These are phyloP conservation scores for Cantharis rustica DNA, from an alignment of 2,888 invertebrate genomes.

Conservation along the genomic window DNA sequence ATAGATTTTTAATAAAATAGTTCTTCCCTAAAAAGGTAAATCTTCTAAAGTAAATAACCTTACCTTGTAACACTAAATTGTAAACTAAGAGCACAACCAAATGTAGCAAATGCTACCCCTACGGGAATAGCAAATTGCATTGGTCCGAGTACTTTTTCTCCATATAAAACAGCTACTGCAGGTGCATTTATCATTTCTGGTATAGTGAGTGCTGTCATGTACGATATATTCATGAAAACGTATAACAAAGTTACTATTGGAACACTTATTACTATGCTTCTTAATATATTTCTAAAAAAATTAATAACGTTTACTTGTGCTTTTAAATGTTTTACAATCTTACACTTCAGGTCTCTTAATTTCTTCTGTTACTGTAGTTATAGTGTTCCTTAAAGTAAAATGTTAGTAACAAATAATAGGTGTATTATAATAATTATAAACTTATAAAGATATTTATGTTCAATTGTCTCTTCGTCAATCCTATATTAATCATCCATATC, in stretches of 20 bases:
- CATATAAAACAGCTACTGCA: slow-evolving; percentile 82
- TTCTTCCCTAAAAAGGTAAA: not conserved
- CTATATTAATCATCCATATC: too few relatives aligned
- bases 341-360: slow-evolving; percentile 72
- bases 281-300: slow-evolving; percentile 74
- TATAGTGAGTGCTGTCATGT: slow-evolving; percentile 77
- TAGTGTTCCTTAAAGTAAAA: slow-evolving; percentile 62
- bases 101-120: slow-evolving; percentile 77
- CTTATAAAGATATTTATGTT: too few relatives aligned
- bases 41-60: not conserved
- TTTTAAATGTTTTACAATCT: slow-evolving; percentile 38
- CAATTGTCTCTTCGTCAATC: too few relatives aligned
- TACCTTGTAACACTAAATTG: slow-evolving; percentile 77
- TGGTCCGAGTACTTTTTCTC: slow-evolving; percentile 67
- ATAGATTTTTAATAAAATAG: too few relatives aligned
- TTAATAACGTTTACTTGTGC: slow-evolving; percentile 1
- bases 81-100: slow-evolving; percentile 78
- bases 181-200: slow-evolving; percentile 73
- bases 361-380: slow-evolving; percentile 77
- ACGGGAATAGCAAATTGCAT: slow-evolving; percentile 72
- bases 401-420: not conserved
- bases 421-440: not conserved
- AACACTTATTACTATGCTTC: slow-evolving; percentile 80
- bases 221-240: slow-evolving; percentile 84
- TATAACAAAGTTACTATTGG: slow-evolving; percentile 81